A percentile compares a stretch with the other conserved stretches of the same genome.
Evolutionary conservation across 2,797 vertebrate species (phyloP).

Genomic region (Pyrrhura leucotis): DNA sequence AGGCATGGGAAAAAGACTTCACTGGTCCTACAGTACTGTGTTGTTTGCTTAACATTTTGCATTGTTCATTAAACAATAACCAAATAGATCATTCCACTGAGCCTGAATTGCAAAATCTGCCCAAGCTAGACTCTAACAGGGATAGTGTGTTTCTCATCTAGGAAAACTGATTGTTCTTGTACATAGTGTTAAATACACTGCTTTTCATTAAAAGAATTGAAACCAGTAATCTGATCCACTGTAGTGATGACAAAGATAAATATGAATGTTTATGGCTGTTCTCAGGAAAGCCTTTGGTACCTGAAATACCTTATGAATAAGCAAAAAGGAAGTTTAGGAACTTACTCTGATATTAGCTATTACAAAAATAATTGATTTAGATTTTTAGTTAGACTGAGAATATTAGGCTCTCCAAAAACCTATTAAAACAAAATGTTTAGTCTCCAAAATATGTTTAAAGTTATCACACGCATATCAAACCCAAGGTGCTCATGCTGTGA

Average conservation of each 20-base stretch:
- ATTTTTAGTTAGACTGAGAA: not conserved
- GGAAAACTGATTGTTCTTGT: not conserved
- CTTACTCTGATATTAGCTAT: not conserved
- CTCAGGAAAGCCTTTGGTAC: not conserved
- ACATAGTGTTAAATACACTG: not conserved
- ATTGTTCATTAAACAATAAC: slow-evolving; percentile 60
- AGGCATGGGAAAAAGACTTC: not conserved
- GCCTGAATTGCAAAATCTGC: slow-evolving; percentile 30
- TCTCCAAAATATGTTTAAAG: not conserved
- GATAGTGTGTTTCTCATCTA: not conserved
- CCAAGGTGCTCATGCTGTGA: not conserved
- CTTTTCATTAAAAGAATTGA: not conserved
- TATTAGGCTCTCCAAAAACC: not conserved
- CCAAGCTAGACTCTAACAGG: not conserved
- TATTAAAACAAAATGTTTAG: not conserved
- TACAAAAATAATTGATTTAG: not conserved
- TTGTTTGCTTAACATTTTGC: not conserved
- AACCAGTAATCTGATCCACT: not conserved
- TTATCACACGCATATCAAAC: not conserved
- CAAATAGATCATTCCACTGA: slow-evolving; percentile 23
- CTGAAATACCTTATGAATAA: not conserved
- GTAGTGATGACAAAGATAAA: not conserved
- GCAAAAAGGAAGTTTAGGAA: not conserved
- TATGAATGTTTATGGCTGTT: rapidly evolving
- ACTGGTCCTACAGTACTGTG: not conserved